Evolutionary conservation across 2,797 vertebrate species (phyloP).

Genomic region (Hirundo rustica): DNA sequence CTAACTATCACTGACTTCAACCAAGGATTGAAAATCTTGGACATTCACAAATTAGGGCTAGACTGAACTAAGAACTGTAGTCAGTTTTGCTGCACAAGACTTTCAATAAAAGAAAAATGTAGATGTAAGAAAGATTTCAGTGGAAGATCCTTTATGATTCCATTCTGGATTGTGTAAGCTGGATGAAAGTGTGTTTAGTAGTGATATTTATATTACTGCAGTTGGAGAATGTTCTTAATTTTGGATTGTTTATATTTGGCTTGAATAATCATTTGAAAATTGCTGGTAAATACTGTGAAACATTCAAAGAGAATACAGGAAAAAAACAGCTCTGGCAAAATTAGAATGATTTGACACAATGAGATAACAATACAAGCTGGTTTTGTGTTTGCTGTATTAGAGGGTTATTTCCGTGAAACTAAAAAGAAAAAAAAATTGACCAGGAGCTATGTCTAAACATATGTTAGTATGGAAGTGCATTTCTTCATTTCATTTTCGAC

Average conservation of each 20-base stretch:
- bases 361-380: not conserved
- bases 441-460: not conserved
- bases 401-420: not conserved
- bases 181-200: not conserved
- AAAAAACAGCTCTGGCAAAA: not conserved
- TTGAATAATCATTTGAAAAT: not conserved
- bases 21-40: not conserved
- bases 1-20: not conserved
- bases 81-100: not conserved
- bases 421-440: not conserved
- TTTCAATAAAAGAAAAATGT: not conserved
- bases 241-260: not conserved
- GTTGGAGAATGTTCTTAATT: not conserved
- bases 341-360: not conserved
- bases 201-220: not conserved
- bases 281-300: not conserved
- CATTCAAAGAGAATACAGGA: not conserved
- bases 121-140: not conserved
- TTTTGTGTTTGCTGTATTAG: not conserved
- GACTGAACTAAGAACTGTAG: not conserved
- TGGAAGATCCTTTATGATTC: not conserved
- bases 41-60: not conserved
- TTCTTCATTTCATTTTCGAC: not conserved
- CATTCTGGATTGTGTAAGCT: not conserved
- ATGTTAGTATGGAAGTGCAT: fast-evolving